Percentiles rank a stretch among this genome's conserved stretches.
Conservation (phyloP, 2,113 vertebrate species). For the Xiphias gladius region DNA sequence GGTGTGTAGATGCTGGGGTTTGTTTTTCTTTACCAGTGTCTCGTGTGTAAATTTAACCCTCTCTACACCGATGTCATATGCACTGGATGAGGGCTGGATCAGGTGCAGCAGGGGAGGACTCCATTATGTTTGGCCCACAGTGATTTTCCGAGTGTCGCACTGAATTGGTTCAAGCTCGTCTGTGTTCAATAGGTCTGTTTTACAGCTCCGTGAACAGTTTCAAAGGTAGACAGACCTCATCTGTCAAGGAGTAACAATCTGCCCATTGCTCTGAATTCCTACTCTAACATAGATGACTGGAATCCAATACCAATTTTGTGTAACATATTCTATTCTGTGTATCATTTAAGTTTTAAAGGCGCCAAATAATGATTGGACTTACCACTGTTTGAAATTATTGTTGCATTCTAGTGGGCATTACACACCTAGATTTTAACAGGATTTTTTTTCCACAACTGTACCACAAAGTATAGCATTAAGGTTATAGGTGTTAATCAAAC, state of each 20-base stretch:
- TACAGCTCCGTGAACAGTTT: conserved; percentile 79
- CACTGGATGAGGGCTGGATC: conserved; percentile 55
- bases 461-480: conserved; percentile 46
- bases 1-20: conserved; percentile 13
- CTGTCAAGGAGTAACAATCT: conserved; percentile 79
- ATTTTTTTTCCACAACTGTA: conserved; percentile 22
- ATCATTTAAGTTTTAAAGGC: conserved; percentile 53
- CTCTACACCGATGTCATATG: conserved; percentile 17
- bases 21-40: conserved; percentile 34
- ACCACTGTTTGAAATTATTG: conserved; percentile 48
- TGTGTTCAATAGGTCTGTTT: conserved; percentile 76
- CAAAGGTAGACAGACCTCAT: conserved; percentile 79
- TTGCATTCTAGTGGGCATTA: conserved; percentile 22
- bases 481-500: conserved; percentile 61
- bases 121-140: conserved; percentile 75
- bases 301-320: conserved; percentile 60
- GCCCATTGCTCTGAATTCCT: conserved; percentile 61
- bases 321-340: conserved; percentile 55
- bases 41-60: conserved; percentile 55
- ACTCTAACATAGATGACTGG: conserved; percentile 65
- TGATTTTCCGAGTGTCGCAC: conserved; percentile 74
- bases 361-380: conserved; percentile 36
- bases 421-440: conserved; percentile 16
- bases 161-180: conserved; percentile 77
- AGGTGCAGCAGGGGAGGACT: conserved; percentile 76